phyloP scores from a whole-genome alignment of 2,888 invertebrate species.

The Dolichomitus sp. region DNA sequence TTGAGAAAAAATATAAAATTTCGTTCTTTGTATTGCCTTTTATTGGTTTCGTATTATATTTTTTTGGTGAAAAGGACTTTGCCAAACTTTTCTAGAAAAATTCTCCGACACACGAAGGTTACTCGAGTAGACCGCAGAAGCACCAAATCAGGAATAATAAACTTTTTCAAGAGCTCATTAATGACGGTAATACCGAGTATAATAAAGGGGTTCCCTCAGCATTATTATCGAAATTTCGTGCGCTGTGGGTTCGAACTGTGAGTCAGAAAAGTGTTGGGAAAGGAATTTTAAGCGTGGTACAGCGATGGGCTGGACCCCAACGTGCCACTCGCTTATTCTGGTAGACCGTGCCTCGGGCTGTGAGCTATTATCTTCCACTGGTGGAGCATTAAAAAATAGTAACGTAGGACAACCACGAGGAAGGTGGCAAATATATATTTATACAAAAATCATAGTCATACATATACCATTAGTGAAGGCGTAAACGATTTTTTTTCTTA shows the following conservation, averaged over 20 bases:
- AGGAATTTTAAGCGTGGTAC: conserved; percentile 62
- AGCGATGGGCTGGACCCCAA: conserved; percentile 26
- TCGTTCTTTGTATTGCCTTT: background rate
- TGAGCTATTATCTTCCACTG: conserved; percentile 57
- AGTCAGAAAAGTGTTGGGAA: conserved; percentile 48
- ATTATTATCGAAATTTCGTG: conserved; percentile 46
- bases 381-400: conserved; percentile 33
- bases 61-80: background rate
- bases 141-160: conserved; percentile 56
- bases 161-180: conserved; percentile 59
- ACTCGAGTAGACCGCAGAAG: conserved; percentile 19
- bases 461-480: conserved; percentile 38
- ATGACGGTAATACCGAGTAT: conserved; percentile 56
- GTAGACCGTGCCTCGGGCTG: conserved; percentile 53
- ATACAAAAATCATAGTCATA: conserved; percentile 47
- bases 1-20: background rate
- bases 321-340: conserved; percentile 31
- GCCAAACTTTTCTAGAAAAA: background rate
- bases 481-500: conserved; percentile 39
- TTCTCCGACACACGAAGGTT: conserved; percentile 11
- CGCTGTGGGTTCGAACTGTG: conserved; percentile 12
- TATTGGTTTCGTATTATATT: background rate
- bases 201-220: conserved; percentile 51
- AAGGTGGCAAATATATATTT: conserved; percentile 50
- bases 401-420: conserved; percentile 30